Conservation (phyloP, 2,797 vertebrate species). For the Scomberomorus guttatus region DNA sequence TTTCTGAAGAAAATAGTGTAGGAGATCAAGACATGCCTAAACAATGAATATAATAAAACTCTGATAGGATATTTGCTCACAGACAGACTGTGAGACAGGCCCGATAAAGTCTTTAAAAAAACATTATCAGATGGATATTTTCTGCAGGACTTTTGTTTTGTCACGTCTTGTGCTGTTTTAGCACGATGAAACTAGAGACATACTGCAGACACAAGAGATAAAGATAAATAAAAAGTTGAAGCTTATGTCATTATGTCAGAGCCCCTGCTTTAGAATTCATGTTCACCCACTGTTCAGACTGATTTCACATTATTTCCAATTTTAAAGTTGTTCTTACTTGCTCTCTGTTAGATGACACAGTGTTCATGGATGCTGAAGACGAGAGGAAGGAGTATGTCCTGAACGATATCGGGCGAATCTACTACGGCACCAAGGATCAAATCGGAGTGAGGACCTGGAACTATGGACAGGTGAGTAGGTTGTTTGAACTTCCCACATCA, state of each 20-base stretch:
- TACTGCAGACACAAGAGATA: not conserved
- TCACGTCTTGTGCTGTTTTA: not conserved
- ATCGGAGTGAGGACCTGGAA: conserved; percentile 90
- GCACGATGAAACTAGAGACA: not conserved
- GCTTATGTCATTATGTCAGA: not conserved
- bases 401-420: conserved; percentile 89
- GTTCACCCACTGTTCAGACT: not conserved
- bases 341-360: conserved; percentile 84
- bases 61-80: not conserved
- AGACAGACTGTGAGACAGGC: not conserved
- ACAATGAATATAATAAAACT: not conserved
- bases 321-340: not conserved
- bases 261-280: not conserved
- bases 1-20: not conserved
- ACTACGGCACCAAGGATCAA: conserved; percentile 91
- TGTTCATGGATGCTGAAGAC: conserved; percentile 88
- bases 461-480: conserved; percentile 89
- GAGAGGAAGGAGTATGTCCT: conserved; percentile 90
- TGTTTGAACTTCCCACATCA: no score
- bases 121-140: not conserved
- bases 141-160: not conserved
- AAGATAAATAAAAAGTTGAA: not conserved
- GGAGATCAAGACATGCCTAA: not conserved
- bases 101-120: not conserved
- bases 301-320: conserved; percentile 5